These are phyloP conservation scores for Daboia siamensis DNA, from an alignment of 2,113 vertebrate genomes.

Conservation along the genomic window DNA sequence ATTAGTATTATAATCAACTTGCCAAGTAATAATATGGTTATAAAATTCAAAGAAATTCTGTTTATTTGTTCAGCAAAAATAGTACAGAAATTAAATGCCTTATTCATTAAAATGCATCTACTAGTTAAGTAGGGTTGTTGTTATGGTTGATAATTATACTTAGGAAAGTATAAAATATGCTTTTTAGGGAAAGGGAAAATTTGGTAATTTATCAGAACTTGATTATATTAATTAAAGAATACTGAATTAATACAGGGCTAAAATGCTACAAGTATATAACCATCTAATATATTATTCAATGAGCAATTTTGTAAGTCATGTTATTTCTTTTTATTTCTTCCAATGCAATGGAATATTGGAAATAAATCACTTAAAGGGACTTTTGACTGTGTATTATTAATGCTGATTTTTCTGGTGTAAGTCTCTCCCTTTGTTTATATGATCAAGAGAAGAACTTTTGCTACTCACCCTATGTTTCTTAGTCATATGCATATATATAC, in stretches of 20 bases:
- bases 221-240: rapidly evolving
- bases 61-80: constrained; percentile 19
- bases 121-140: not conserved
- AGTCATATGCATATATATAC: not conserved
- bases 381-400: not conserved
- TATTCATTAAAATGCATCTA: constrained; percentile 1
- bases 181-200: not conserved
- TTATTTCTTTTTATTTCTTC: not conserved
- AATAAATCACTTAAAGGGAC: not conserved
- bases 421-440: not conserved
- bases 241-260: not conserved
- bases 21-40: not conserved
- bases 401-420: not conserved
- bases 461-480: not conserved
- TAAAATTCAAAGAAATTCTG: constrained; percentile 12
- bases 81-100: not conserved
- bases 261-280: not conserved
- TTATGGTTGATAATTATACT: not conserved
- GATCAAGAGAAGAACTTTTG: not conserved
- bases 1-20: not conserved
- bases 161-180: constrained; percentile 4
- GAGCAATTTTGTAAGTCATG: not conserved
- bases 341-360: not conserved
- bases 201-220: not conserved
- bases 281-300: not conserved